These are phyloP conservation scores for Adela reaumurella DNA, from an alignment of 2,888 invertebrate species.

Conservation along the genomic window DNA sequence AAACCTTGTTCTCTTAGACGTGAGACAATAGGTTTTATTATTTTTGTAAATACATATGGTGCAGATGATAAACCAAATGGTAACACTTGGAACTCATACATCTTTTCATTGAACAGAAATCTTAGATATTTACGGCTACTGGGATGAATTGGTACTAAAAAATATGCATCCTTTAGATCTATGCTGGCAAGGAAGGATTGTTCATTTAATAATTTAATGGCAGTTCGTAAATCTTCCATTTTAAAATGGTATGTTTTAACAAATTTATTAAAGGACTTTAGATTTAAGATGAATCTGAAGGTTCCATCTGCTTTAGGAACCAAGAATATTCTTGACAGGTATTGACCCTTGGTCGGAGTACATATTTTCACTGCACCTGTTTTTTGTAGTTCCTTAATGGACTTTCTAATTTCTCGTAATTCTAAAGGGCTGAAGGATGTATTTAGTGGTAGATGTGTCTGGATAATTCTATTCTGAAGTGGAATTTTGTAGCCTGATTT, in stretches of 20 bases:
- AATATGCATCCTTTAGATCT: constrained; percentile 4
- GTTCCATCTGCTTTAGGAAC: constrained; percentile 4
- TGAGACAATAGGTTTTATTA: no score
- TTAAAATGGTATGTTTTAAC: constrained; percentile 3
- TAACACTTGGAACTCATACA: not conserved
- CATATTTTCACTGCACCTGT: no score
- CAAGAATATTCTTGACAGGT: constrained; percentile 1
- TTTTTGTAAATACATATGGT: no score
- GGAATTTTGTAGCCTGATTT: not conserved
- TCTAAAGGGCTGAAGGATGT: no score
- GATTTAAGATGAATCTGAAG: constrained; percentile 4
- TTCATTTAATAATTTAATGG: constrained; percentile 1
- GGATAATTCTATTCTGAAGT: not conserved
- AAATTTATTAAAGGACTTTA: constrained; percentile 6
- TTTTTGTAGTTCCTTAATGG: no score
- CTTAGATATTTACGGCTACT: constrained; percentile 3
- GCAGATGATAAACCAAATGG: no score
- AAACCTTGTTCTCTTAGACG: no score
- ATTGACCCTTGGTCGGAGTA: constrained; percentile 1
- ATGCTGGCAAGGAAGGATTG: constrained; percentile 1
- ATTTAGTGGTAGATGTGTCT: no score
- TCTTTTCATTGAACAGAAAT: no score
- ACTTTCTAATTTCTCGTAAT: no score
- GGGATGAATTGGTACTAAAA: not conserved
- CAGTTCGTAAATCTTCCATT: constrained; percentile 4